phyloP scores from a whole-genome alignment of 2,888 invertebrate species.

The Eristalis arbustorum region DNA sequence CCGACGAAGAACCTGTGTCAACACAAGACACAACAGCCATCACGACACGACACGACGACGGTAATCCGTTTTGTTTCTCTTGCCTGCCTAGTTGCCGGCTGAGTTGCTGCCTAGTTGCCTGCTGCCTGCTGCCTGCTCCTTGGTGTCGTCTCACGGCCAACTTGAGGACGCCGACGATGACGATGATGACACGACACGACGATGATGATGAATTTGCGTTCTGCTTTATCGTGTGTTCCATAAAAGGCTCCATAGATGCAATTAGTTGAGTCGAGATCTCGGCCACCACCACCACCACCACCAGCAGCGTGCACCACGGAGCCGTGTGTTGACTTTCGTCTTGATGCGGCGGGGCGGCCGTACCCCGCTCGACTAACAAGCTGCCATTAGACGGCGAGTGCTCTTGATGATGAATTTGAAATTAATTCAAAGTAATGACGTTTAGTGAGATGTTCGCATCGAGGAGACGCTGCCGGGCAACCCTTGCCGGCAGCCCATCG shows the following conservation, averaged over 20 bases:
- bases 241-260: slow-evolving; percentile 45
- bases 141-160: background rate
- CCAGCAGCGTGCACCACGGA: background rate
- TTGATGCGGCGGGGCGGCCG: slow-evolving; percentile 25
- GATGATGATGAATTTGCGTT: slow-evolving; percentile 58
- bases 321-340: slow-evolving; percentile 64
- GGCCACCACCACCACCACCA: slow-evolving; percentile 40
- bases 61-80: slow-evolving; percentile 40
- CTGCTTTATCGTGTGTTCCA: background rate
- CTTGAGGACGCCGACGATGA: background rate
- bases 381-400: slow-evolving; percentile 52
- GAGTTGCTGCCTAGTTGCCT: background rate
- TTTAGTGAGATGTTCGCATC: slow-evolving; percentile 67
- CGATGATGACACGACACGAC: background rate
- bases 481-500: background rate
- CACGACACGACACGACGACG: background rate
- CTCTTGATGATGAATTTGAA: slow-evolving; percentile 64
- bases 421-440: slow-evolving; percentile 69
- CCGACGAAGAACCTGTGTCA: slow-evolving; percentile 60
- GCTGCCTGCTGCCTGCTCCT: no score
- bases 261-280: slow-evolving; percentile 59
- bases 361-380: slow-evolving; percentile 31
- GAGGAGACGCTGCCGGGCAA: background rate
- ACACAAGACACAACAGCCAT: slow-evolving; percentile 34
- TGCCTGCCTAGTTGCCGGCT: background rate